phyloP scores from a whole-genome alignment of 1,140 invertebrate genomes.

The Dufourea novaeangliae region DNA sequence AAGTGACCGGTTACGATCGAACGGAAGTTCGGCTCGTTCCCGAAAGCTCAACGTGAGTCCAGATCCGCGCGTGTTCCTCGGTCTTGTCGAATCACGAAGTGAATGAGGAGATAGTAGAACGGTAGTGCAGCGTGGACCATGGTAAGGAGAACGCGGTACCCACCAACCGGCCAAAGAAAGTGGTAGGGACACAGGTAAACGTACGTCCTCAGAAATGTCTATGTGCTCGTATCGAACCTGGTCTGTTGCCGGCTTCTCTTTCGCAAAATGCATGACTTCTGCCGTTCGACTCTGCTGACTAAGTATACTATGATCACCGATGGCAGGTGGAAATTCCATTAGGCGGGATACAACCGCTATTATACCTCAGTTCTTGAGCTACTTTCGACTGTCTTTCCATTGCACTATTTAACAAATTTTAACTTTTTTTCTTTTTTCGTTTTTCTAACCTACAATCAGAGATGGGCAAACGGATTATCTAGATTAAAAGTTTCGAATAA shows the following conservation, averaged over 20 bases:
- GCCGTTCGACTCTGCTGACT: slow-evolving; percentile 13
- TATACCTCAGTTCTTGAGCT: background rate
- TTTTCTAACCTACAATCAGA: too few relatives aligned
- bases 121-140: slow-evolving; percentile 72
- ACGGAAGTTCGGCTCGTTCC: background rate
- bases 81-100: slow-evolving; percentile 57
- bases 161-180: slow-evolving; percentile 38
- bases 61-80: slow-evolving; percentile 41
- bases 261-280: slow-evolving; percentile 51
- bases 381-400: background rate
- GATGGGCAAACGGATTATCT: too few relatives aligned
- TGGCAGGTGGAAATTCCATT: background rate
- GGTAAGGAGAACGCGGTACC: slow-evolving; percentile 57
- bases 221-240: slow-evolving; percentile 4
- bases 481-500: too few relatives aligned
- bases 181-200: slow-evolving; percentile 43
- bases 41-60: background rate
- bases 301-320: background rate
- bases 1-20: background rate
- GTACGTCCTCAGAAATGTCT: slow-evolving; percentile 21
- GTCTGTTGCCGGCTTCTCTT: slow-evolving; percentile 45
- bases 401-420: background rate
- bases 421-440: background rate
- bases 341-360: background rate
- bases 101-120: slow-evolving; percentile 70